phyloP scores from a whole-genome alignment of 1,140 invertebrate genomes.

The Drosophila nebulosa region DNA sequence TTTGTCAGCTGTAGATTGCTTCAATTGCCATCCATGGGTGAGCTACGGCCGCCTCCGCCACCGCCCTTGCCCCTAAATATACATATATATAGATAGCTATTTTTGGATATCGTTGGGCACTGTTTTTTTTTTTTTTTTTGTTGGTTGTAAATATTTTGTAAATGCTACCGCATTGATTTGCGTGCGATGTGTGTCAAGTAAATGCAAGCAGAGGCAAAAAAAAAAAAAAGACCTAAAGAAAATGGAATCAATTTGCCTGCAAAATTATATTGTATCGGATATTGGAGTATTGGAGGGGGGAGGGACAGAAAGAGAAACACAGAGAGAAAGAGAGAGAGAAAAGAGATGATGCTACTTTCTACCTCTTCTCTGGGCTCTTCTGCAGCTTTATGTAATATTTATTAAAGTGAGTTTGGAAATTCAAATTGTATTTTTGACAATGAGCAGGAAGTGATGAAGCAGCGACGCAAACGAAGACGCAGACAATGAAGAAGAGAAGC shows the following conservation, averaged over 20 bases:
- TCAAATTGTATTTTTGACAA: constrained; percentile 49
- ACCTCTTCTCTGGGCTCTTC: constrained; percentile 39
- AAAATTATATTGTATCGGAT: constrained; percentile 72
- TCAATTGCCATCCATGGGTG: constrained; percentile 7
- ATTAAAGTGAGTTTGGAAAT: constrained; percentile 49
- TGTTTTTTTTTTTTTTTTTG: constrained; percentile 20
- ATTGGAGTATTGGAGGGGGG: constrained; percentile 9
- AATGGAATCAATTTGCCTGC: constrained; percentile 66
- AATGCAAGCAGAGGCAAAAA: constrained; percentile 56
- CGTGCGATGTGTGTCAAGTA: constrained; percentile 78
- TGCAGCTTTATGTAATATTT: constrained; percentile 64
- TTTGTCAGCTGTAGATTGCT: constrained; percentile 45
- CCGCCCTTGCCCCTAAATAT: not conserved
- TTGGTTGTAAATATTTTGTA: constrained; percentile 45
- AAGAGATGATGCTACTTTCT: constrained; percentile 50
- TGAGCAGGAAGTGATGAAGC: constrained; percentile 58
- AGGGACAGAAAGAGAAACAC: not conserved
- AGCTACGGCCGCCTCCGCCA: too few relatives aligned
- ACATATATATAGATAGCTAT: constrained; percentile 34
- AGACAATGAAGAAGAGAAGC: not conserved
- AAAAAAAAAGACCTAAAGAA: constrained; percentile 5
- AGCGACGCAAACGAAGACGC: not conserved
- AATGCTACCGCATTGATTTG: constrained; percentile 77
- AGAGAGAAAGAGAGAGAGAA: not conserved
- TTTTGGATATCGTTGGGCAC: constrained; percentile 56